These are phyloP conservation scores for Porphyrio hochstetteri DNA, from an alignment of 2,113 vertebrate species.

Conservation along the genomic window DNA sequence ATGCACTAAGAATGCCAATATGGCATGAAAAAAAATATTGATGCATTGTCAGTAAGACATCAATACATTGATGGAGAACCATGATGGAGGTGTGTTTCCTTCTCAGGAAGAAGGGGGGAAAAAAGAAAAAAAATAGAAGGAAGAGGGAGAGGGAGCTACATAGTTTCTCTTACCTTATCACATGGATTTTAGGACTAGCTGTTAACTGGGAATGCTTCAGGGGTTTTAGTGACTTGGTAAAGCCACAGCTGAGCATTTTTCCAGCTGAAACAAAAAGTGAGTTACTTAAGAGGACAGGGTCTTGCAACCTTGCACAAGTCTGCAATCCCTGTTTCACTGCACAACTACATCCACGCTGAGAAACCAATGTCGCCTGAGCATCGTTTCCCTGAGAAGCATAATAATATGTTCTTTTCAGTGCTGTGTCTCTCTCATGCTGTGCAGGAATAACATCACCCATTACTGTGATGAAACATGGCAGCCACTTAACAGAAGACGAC, in stretches of 20 bases:
- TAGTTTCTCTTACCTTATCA: not conserved
- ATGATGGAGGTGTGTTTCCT: not conserved
- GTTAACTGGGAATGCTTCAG: not conserved
- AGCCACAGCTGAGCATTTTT: not conserved
- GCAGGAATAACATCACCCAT: not conserved
- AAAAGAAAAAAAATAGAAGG: not conserved
- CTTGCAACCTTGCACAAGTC: not conserved
- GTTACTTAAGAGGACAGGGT: not conserved
- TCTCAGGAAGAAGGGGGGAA: not conserved
- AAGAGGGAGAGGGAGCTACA: not conserved
- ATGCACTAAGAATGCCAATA: not conserved
- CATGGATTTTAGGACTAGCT: not conserved
- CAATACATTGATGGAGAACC: not conserved
- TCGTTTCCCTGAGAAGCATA: not conserved
- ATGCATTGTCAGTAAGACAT: not conserved
- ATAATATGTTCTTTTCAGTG: not conserved
- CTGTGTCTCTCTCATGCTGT: not conserved
- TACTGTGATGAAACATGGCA: not conserved
- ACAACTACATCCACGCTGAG: not conserved
- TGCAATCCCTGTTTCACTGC: not conserved
- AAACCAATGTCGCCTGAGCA: not conserved
- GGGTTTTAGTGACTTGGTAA: not conserved
- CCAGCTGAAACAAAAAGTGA: not conserved
- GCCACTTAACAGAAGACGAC: not conserved
- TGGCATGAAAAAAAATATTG: not conserved